These are phyloP conservation scores for Dipodomys spectabilis DNA, from an alignment of 2,113 vertebrate species.

Conservation along the genomic window DNA sequence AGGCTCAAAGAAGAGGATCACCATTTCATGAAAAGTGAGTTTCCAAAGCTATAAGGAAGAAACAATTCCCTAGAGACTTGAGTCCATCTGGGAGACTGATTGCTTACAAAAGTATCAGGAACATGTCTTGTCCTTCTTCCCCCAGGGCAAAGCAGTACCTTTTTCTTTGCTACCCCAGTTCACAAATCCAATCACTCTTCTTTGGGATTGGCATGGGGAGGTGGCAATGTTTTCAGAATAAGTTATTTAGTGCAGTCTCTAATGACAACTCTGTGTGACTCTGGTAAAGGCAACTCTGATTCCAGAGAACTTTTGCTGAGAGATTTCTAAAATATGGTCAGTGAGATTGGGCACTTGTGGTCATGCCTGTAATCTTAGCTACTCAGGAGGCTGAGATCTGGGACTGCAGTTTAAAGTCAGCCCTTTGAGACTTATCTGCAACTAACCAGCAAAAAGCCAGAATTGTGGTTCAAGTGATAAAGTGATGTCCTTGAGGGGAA, in stretches of 20 bases:
- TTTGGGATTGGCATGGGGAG: background rate
- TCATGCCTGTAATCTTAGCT: too few species aligned
- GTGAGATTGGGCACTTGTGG: background rate
- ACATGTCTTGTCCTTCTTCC: background rate
- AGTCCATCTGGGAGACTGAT: background rate
- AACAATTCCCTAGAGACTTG: conserved; percentile 63
- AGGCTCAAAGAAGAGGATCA: conserved; percentile 76
- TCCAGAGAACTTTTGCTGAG: background rate
- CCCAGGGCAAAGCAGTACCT: background rate
- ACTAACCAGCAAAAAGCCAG: too few species aligned
- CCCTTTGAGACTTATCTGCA: too few species aligned
- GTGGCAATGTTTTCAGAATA: background rate
- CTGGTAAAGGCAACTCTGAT: background rate
- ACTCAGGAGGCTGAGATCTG: too few species aligned
- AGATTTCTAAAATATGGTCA: background rate
- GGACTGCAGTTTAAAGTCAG: too few species aligned
- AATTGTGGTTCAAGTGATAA: too few species aligned
- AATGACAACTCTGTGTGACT: background rate
- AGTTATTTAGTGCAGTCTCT: background rate
- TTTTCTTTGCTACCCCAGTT: background rate
- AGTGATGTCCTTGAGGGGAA: too few species aligned
- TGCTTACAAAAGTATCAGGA: background rate
- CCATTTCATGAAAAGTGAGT: conserved; percentile 31
- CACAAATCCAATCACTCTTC: background rate
- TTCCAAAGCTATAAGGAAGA: conserved; percentile 56